Base-by-base conservation (phyloP, 2,888 invertebrate species). In the Sinelater perroti region DNA sequence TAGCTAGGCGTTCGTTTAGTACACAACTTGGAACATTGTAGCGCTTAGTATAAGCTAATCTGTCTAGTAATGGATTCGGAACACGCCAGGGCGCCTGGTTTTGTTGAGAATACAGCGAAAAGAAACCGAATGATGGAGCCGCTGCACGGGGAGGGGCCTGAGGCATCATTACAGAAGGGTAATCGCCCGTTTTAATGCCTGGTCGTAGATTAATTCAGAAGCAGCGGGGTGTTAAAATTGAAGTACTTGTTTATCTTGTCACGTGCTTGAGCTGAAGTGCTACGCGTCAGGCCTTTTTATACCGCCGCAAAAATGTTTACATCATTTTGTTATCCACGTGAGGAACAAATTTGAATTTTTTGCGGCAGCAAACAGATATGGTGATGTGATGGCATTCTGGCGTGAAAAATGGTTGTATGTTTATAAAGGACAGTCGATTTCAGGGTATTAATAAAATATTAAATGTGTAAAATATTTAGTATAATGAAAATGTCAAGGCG, bases 231-330 rank as follows among this genome's bases (percentile, higher is more conserved):
- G 53, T 53, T 53, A 53, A 53, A 53, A 53, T 46, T 53, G 45
- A 53, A 53, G 53, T 33, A 46, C 53, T 53, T 53, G 53, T 53
- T 53, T 53, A 53, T 53, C 53, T 53, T 53, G 53, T 53, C 53
- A 52, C 40, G 52, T 52, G 52, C 52, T 52, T 33, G 40, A 44
- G 52, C 42, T 52, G 52, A 44, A 42, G 40, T 52, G 44, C 21
- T 42, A 18, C 44, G 17, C 33, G 33, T 24, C 14, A 52, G 33
- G 24, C 44, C 20, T 42, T 52, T 52, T 52, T 42, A 44, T 33
- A 52, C 31, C 14, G 11, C 26, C 20, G 31, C 30, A 52, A 51
- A 52, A 52, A 52, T 52, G 24, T 52, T 40, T 31, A 33, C 44
- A 21, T 44, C 31, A 42, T 42, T 33, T 51, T 51, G n/a, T n/a